Percentiles rank a stretch among this genome's conserved stretches.
Conservation (phyloP, 2,888 invertebrate species). For the Coelinius sp. region DNA sequence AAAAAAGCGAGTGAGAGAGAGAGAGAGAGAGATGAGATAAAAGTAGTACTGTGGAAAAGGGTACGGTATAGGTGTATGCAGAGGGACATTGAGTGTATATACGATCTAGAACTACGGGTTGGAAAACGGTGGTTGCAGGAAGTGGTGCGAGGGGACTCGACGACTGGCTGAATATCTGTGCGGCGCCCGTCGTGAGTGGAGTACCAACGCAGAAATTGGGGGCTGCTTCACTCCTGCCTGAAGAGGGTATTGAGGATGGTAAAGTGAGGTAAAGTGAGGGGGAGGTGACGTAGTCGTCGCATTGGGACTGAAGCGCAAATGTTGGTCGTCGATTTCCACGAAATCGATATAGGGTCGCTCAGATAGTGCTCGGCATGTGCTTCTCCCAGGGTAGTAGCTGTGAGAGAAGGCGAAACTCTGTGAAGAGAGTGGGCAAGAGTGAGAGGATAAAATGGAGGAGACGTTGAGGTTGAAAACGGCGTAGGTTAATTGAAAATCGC, state of each 20-base stretch:
- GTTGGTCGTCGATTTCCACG: conserved; percentile 36
- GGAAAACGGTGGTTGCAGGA: conserved; percentile 31
- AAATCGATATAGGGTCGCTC: conserved; percentile 44
- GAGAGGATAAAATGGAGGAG: not conserved
- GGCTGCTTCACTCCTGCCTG: not conserved
- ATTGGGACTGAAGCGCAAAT: conserved; percentile 25
- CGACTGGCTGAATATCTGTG: conserved; percentile 44
- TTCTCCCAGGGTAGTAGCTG: conserved; percentile 11
- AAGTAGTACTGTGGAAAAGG: not conserved
- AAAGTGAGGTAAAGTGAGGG: not conserved
- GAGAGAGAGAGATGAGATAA: conserved; percentile 35
- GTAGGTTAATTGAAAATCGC: conserved; percentile 60
- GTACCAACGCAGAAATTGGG: conserved; percentile 33
- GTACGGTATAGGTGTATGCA: not conserved
- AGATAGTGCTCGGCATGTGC: conserved; percentile 17
- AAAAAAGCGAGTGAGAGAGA: conserved; percentile 29
- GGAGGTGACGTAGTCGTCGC: not conserved
- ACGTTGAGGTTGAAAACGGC: conserved; percentile 37
- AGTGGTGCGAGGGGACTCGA: conserved; percentile 41
- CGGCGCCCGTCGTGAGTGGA: conserved; percentile 18
- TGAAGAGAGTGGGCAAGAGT: conserved; percentile 36
- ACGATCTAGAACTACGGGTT: not conserved
- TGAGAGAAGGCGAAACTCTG: conserved; percentile 34
- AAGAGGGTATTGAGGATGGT: conserved; percentile 3
- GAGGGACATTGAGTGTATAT: not conserved